These are phyloP conservation scores for Drosophila paramelanica DNA, from an alignment of 2,888 invertebrate species.

Conservation along the genomic window DNA sequence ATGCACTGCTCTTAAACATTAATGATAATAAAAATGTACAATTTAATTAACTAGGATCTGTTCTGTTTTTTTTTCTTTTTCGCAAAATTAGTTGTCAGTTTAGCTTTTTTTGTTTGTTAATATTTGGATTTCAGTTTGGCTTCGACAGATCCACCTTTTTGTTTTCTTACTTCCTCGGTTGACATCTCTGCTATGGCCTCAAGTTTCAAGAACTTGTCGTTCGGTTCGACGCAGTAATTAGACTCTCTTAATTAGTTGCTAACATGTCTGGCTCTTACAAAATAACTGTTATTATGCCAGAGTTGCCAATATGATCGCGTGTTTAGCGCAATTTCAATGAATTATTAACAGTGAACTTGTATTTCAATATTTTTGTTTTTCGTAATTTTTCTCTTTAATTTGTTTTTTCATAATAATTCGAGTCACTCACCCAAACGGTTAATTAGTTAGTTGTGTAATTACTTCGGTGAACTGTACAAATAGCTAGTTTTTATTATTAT, in stretches of 20 bases:
- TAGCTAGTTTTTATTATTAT: constrained; percentile 23
- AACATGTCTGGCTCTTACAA: constrained; percentile 45
- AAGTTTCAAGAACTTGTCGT: constrained; percentile 23
- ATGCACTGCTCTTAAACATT: constrained; percentile 70
- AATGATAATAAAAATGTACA: constrained; percentile 79
- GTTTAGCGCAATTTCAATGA: constrained; percentile 46
- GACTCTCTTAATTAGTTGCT: constrained; percentile 41
- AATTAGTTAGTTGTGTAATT: constrained; percentile 46
- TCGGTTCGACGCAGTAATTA: constrained; percentile 34
- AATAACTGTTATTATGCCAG: constrained; percentile 61
- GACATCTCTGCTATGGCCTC: constrained; percentile 36
- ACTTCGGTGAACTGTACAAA: constrained; percentile 46
- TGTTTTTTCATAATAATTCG: constrained; percentile 28
- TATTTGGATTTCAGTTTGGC: constrained; percentile 42
- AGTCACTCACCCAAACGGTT: constrained; percentile 40
- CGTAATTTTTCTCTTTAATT: constrained; percentile 18
- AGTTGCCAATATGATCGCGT: constrained; percentile 44
- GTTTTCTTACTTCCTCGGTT: constrained; percentile 1
- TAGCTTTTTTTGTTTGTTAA: constrained; percentile 22
- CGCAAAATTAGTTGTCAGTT: constrained; percentile 34
- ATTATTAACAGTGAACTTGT: constrained; percentile 75
- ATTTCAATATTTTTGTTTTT: constrained; percentile 20
- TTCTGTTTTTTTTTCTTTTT: not conserved
- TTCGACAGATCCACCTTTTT: constrained; percentile 11
- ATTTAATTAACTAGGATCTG: constrained; percentile 79